phyloP scores from a whole-genome alignment of 2,888 invertebrate genomes.

The Idaea biselata region DNA sequence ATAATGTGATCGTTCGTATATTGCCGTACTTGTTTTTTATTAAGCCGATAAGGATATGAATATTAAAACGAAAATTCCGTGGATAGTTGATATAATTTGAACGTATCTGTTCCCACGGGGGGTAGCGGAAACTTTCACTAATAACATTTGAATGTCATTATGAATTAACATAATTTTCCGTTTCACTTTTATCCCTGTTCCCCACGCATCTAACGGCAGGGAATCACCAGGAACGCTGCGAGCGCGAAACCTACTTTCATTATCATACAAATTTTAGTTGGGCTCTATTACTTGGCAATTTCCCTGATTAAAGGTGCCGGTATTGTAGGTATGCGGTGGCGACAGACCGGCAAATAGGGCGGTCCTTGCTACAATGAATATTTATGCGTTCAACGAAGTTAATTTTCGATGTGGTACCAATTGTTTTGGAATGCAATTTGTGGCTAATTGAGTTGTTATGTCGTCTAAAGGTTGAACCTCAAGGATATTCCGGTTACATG shows the following conservation, averaged over 20 bases:
- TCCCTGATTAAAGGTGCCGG: constrained; percentile 63
- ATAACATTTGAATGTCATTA: constrained; percentile 17
- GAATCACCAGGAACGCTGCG: constrained; percentile 42
- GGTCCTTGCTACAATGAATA: constrained; percentile 63
- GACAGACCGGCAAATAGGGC: constrained; percentile 69
- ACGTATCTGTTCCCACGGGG: constrained; percentile 6
- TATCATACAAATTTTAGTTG: constrained; percentile 65
- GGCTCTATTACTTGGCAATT: constrained; percentile 66
- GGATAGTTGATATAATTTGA: neutral
- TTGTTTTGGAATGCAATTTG: constrained; percentile 30
- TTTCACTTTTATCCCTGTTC: constrained; percentile 22
- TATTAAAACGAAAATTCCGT: neutral
- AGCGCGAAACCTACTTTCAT: constrained; percentile 45
- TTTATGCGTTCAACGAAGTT: constrained; percentile 55
- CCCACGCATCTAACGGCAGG: constrained; percentile 19
- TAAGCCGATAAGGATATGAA: neutral
- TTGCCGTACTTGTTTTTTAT: neutral
- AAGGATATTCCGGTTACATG: constrained; percentile 6
- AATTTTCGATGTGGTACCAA: constrained; percentile 48
- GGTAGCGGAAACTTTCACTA: constrained; percentile 2
- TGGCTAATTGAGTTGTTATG: constrained; percentile 27
- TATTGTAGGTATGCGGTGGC: constrained; percentile 48
- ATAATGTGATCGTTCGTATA: constrained; percentile 3
- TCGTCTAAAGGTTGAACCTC: constrained; percentile 16
- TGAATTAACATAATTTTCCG: constrained; percentile 23